Evolutionary conservation across 2,113 vertebrate species (phyloP).

Genomic region (Isurus oxyrinchus): DNA sequence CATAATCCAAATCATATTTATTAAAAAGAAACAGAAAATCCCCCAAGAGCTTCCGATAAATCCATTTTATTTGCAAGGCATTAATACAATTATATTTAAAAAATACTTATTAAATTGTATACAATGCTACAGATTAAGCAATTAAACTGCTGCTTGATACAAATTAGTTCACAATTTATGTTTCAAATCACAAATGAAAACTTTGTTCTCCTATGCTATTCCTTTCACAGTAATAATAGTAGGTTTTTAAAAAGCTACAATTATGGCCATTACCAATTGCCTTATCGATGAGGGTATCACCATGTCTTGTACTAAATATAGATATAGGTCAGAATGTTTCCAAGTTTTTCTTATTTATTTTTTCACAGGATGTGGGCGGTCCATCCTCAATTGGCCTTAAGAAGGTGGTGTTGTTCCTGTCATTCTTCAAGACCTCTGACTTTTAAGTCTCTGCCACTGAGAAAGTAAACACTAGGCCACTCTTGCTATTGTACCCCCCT

Average conservation of each 20-base stretch:
- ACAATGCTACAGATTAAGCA: neutral
- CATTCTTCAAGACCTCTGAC: neutral
- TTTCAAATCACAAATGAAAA: neutral
- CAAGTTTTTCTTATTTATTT: neutral
- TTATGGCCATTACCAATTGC: neutral
- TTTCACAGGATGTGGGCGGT: too few species aligned
- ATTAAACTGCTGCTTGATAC: neutral
- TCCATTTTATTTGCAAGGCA: constrained; percentile 1
- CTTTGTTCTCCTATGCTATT: neutral
- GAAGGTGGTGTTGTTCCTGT: neutral
- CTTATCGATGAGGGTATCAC: neutral
- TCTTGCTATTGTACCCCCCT: neutral
- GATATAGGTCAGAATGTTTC: neutral
- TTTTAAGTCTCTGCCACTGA: neutral
- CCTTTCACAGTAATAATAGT: neutral
- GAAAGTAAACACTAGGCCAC: neutral
- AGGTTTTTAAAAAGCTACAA: neutral
- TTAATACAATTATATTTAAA: neutral
- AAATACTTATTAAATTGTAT: neutral
- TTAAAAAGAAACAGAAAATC: neutral
- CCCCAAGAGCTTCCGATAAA: neutral
- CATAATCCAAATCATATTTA: neutral
- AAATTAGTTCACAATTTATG: constrained; percentile 16
- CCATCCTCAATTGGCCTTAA: too few species aligned
- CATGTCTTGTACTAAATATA: neutral